Base-by-base conservation (phyloP, 2,113 vertebrate genomes). In the Peromyscus maniculatus region DNA sequence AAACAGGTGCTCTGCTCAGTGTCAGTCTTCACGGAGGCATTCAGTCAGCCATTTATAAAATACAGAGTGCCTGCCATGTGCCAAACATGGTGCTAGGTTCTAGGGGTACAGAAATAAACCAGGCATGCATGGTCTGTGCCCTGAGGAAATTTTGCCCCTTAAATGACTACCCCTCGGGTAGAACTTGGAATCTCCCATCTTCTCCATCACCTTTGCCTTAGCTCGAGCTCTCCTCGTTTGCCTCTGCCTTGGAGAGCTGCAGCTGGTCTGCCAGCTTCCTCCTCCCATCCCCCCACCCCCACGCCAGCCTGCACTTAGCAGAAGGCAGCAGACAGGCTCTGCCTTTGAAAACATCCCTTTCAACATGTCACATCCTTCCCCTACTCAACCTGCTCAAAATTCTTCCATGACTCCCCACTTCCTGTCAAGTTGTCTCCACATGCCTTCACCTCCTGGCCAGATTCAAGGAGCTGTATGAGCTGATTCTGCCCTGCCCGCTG, bases 301-400 rank as follows among this genome's bases (percentile, higher is more conserved):
- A 64, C 83, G 10, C n/a, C 31, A 90, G 91, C 92, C 87, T 93
- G 79, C 87, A 94, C 95, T 96, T 21, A 93, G 66, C 89, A 96
- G 84, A 97, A 71, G 79, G 83, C 57, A 89, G 74, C 75, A 94
- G 74, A 93, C 83, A 75, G 91, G 93, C 93, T 80, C 91, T 64
- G 64, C 97, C 97, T 97, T 98, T 97, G 92, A 97, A 97, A 98
- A 97, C 96, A 97, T 98, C 96, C 96, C 97, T 97, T 96, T 93
- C 82, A 96, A 79, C 80, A 77, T 97, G 96, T 96, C 97, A 97
- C 62, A 96, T 97, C 98, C 97, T 98, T 98, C 95, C 98, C 89
- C 82, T 92, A 89, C 79, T 97, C 94, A 96, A 95, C 93, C 82
- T 96, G 94, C 67, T 97, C 89, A 91, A 93, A 96, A 91, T 97